These are phyloP conservation scores for Druon quercuslanigerum DNA, from an alignment of 1,140 invertebrate species.

Conservation along the genomic window DNA sequence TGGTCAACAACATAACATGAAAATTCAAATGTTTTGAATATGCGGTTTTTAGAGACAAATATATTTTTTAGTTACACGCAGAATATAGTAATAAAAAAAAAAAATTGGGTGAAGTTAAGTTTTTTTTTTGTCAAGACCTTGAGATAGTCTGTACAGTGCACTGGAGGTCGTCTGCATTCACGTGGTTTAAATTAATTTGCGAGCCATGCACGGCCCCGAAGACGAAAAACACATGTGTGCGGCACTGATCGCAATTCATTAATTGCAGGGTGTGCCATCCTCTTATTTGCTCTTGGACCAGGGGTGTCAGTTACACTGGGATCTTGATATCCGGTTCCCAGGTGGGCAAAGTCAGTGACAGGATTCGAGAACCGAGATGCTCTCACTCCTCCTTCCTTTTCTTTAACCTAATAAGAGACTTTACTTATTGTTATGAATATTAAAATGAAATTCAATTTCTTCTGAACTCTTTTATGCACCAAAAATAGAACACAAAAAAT, in stretches of 20 bases:
- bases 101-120: no score
- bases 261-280: constrained; percentile 38
- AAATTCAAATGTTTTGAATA: no score
- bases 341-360: constrained; percentile 43
- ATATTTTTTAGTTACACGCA: no score
- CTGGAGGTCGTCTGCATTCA: neutral
- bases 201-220: neutral
- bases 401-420: neutral
- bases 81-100: no score
- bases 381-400: constrained; percentile 29
- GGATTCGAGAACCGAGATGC: constrained; percentile 37
- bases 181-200: constrained; percentile 23
- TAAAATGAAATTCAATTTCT: no score
- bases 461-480: no score
- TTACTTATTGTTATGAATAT: no score
- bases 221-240: neutral
- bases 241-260: constrained; percentile 43
- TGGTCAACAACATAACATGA: no score
- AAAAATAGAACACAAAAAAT: no score
- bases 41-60: no score
- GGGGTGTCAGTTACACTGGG: constrained; percentile 20
- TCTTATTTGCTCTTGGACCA: constrained; percentile 36
- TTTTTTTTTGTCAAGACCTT: neutral
- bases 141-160: neutral
- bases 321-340: constrained; percentile 43